Base-by-base conservation (phyloP, 2,797 vertebrate species). In the Tragopan temminckii region DNA sequence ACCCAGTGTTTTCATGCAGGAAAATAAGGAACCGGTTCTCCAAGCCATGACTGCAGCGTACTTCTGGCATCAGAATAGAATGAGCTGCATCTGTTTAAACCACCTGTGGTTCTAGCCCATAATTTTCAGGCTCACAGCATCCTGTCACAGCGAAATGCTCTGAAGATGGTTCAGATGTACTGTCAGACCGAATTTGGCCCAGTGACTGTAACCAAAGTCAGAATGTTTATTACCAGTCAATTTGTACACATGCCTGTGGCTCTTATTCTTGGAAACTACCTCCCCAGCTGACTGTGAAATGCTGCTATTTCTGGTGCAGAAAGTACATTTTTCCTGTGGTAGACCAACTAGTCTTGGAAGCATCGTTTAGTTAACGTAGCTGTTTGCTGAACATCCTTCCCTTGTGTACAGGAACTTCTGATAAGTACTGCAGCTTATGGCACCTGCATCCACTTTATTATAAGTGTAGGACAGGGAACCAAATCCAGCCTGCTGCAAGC, bases 231-330 rank as follows among this genome's bases (percentile, higher is more conserved):
- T 89, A 59, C 58, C 35, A 69, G 50, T 83, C 92, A 89, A 93
- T 93, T 92, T 83, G 62, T 93, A 69, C 80, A 36, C 80, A 95
- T 96, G 83, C 90, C 85, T 96, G 91, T 95, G 93, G 83, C 80
- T 95, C 83, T 91, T 90, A 61, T 90, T 95, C 83, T 89, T 94
- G 91, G 90, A 91, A 94, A 77, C 58, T 84, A 29, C 23, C 36
- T 90, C 80, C 75, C 80, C 45, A 57, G 33, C 33, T 75, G 90
- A 94, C 91, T 84, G 27, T 76, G 80, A 88, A 94, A 88, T 77
- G 70, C 40, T 94, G 59, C 88, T 95, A 94, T 96, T 96, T 96
- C 80, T 94, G 70, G 36, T 88, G 45, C 88, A 84, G 59, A 93
- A 77, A 77, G 52, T 74, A 80, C 61, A 46, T 90, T 88, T 87